Conservation (phyloP, 2,113 vertebrate genomes). For the Speoplatyrhinus poulsoni region DNA sequence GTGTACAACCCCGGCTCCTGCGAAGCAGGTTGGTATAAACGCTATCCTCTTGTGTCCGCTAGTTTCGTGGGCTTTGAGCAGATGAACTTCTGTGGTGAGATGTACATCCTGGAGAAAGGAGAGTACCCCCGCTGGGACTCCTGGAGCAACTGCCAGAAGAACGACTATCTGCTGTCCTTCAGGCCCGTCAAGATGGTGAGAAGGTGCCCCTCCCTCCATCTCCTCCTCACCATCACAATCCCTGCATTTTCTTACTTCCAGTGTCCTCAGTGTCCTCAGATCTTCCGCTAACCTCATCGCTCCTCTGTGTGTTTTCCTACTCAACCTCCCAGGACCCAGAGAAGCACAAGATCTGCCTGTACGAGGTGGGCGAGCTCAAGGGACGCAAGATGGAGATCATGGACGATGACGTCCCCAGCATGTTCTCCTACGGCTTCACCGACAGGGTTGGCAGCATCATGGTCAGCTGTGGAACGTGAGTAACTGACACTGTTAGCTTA, state of each 20-base stretch:
- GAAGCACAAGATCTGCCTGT: conserved; percentile 86
- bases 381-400: conserved; percentile 86
- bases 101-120: conserved; percentile 85
- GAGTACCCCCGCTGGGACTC: conserved; percentile 84
- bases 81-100: conserved; percentile 84
- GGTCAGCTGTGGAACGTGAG: conserved; percentile 83
- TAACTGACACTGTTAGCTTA: not conserved
- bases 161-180: conserved; percentile 84
- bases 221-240: not conserved
- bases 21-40: not conserved
- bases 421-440: conserved; percentile 83
- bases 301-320: not conserved
- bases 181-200: conserved; percentile 80
- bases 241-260: not conserved
- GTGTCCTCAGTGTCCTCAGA: not conserved
- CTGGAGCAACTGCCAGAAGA: conserved; percentile 83
- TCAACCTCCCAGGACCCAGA: conserved; percentile 72
- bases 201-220: not conserved
- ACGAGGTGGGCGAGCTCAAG: conserved; percentile 82
- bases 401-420: conserved; percentile 82
- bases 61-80: conserved; percentile 82
- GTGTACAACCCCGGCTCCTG: not conserved
- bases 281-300: not conserved
- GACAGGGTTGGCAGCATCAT: conserved; percentile 81
- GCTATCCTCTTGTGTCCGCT: conserved; percentile 9